Base-by-base conservation (phyloP, 2,113 vertebrate species). In the Gallinago paraguaiae region DNA sequence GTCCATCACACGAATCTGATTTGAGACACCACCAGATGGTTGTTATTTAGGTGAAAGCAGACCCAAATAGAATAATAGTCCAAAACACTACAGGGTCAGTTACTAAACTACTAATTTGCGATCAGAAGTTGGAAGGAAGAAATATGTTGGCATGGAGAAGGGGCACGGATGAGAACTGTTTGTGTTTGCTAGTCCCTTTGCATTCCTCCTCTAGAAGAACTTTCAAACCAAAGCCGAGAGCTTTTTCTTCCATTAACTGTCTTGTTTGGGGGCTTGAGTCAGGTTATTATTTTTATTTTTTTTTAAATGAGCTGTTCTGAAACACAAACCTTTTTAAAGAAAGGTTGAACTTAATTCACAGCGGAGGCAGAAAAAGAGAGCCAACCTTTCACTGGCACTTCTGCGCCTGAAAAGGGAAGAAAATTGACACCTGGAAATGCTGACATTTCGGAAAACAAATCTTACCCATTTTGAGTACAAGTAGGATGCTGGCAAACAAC, bases 391-490 rank as follows among this genome's bases (percentile, higher is more conserved):
- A 6, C 80, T 94, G 82, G 93, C 82, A 82, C 53, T 86, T 86
- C 35, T 75, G 54, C 2, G 7, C 54, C 57, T 78, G 64, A 88
- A 94, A 72, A 50, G 31, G 45, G 77, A 92, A 22, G 91, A 94
- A 96, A 96, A 93, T 61, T 78, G 90, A 94, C 92, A 95, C 93
- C 95, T 94, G 93, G 82, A 96, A 97, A 90, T 41, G 39, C 82
- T 96, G 88, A 93, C 53, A 33, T 92, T 96, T 89, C 8, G n/a
- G 86, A 95, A 96, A 97, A 90, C n/a, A 82, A 64, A 81, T 71
- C 64, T 69, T 81, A 48, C 35, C 71, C 60, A 18, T 92, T 93
- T 68, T 56, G 45, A 90, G 51, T 67, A 84, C 39, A 48, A 94
- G 76, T 39, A 82, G 45, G 64, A 82, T 92, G 60, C 72, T 95